Percentiles rank a stretch among this genome's conserved stretches.
Evolutionary conservation across 1,140 invertebrate genomes (phyloP).

Genomic region (Bilobella aurantiaca): DNA sequence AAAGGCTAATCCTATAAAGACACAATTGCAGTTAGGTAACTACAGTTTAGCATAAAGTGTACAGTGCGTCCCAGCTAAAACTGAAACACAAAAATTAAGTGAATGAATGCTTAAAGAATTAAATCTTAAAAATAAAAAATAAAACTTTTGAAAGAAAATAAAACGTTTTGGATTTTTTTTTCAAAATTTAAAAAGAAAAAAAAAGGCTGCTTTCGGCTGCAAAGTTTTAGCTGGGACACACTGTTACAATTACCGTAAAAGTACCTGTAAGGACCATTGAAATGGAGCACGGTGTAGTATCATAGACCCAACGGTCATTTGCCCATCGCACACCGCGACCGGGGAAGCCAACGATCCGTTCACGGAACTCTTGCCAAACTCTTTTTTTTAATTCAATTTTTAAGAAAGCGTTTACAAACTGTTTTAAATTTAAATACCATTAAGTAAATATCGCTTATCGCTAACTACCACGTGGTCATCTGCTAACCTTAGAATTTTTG

Average conservation of each 20-base stretch:
- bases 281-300: conserved; percentile 96
- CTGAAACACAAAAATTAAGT: too few relatives aligned
- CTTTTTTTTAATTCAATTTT: conserved; percentile 43
- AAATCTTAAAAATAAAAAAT: too few relatives aligned
- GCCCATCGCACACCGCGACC: conserved; percentile 96
- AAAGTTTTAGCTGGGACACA: too few relatives aligned
- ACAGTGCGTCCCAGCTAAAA: too few relatives aligned
- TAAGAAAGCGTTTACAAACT: too few relatives aligned
- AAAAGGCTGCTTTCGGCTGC: too few relatives aligned
- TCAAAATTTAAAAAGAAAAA: conserved; percentile 13
- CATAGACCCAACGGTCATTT: conserved; percentile 91
- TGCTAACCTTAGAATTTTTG: too few relatives aligned
- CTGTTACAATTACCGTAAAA: too few relatives aligned
- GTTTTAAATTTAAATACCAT: conserved; percentile 23
- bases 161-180: background rate
- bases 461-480: too few relatives aligned
- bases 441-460: too few relatives aligned
- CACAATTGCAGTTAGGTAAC: background rate
- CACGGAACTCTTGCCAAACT: conserved; percentile 94
- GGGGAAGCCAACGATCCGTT: conserved; percentile 94
- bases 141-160: conserved; percentile 8
- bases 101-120: too few relatives aligned
- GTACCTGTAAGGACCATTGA: conserved; percentile 94
- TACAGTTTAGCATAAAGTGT: too few relatives aligned
- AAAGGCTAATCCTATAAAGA: conserved; percentile 66